Conservation (phyloP, 2,797 vertebrate species). For the Melanotaenia maccullochi region DNA sequence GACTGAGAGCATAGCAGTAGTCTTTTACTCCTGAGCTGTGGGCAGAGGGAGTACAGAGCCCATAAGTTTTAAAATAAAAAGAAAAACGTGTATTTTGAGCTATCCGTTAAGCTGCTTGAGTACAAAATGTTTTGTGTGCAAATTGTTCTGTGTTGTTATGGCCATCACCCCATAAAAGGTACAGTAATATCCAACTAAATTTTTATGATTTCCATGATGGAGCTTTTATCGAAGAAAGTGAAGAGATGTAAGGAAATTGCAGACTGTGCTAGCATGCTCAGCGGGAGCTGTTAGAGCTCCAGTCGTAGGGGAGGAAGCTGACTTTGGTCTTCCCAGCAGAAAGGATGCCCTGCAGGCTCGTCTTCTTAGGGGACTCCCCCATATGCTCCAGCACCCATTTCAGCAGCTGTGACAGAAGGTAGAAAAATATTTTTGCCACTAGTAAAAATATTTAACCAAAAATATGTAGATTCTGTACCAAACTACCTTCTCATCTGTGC, state of each 20-base stretch:
- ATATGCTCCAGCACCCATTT: slow-evolving; percentile 85
- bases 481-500: slow-evolving; percentile 84
- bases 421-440: neutral
- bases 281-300: slow-evolving; percentile 81
- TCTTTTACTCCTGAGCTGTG: slow-evolving; percentile 59
- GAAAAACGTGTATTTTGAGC: neutral
- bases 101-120: slow-evolving; percentile 10
- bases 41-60: neutral
- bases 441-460: neutral
- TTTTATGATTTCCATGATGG: neutral
- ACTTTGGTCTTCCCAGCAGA: slow-evolving; percentile 81
- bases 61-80: neutral
- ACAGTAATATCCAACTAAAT: neutral
- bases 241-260: slow-evolving; percentile 2
- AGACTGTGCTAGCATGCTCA: slow-evolving; percentile 54
- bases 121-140: slow-evolving; percentile 13
- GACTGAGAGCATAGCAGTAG: slow-evolving; percentile 3
- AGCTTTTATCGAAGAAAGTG: slow-evolving; percentile 20
- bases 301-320: slow-evolving; percentile 85
- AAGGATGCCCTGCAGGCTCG: slow-evolving; percentile 77
- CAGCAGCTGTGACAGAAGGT: slow-evolving; percentile 71
- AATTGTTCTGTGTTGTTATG: neutral
- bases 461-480: neutral
- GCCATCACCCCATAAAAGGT: slow-evolving; percentile 7
- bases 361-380: slow-evolving; percentile 83